phyloP scores from a whole-genome alignment of 2,888 invertebrate genomes.

The Merodon equestris region DNA sequence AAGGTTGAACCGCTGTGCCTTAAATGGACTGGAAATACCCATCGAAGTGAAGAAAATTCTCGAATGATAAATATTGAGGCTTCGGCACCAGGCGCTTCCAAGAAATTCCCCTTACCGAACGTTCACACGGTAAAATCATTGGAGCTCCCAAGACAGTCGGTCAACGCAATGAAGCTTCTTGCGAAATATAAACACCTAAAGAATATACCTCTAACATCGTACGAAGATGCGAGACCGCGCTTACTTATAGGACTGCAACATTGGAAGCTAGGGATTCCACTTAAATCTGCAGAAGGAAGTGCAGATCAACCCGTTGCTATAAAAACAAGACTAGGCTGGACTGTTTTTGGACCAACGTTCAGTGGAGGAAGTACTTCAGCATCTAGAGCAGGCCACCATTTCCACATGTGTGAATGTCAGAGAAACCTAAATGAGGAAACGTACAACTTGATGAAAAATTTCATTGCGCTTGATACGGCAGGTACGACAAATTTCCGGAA shows the following conservation, averaged over 20 bases:
- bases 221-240: background rate
- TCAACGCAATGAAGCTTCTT: background rate
- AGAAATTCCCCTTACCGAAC: background rate
- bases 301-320: background rate
- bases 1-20: slow-evolving; percentile 15
- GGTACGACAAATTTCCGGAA: background rate
- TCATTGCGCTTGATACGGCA: background rate
- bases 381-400: background rate
- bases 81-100: background rate
- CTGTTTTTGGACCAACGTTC: background rate
- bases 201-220: slow-evolving; percentile 6
- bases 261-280: background rate
- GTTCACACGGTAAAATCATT: slow-evolving; percentile 13
- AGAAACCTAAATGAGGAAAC: background rate
- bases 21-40: slow-evolving; percentile 26
- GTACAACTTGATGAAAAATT: slow-evolving; percentile 1
- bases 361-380: background rate
- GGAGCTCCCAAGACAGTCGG: slow-evolving; percentile 15
- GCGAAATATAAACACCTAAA: background rate
- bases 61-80: slow-evolving; percentile 8
- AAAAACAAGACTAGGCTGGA: slow-evolving; percentile 1
- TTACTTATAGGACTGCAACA: slow-evolving; percentile 3
- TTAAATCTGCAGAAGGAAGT: background rate
- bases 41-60: slow-evolving; percentile 8
- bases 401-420: background rate